phyloP scores from a whole-genome alignment of 2,113 vertebrate genomes.

The Pedionomus torquatus region DNA sequence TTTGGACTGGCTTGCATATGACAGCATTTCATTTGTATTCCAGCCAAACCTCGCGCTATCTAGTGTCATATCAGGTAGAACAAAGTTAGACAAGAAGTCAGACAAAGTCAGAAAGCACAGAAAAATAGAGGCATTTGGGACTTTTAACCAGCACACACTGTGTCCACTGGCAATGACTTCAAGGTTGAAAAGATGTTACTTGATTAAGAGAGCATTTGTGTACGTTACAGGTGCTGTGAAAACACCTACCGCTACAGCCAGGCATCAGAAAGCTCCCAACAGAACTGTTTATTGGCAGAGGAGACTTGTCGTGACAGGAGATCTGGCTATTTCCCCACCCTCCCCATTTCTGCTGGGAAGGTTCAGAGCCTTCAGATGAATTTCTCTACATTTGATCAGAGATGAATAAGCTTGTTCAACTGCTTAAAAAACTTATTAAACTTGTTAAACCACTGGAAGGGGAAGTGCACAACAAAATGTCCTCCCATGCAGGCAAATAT shows the following conservation, averaged over 20 bases:
- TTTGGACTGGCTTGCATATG: neutral
- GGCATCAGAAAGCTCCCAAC: neutral
- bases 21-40: neutral
- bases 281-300: neutral
- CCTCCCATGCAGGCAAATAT: fast-evolving
- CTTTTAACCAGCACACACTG: neutral
- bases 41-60: neutral
- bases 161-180: neutral
- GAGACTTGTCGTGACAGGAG: neutral
- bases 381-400: neutral
- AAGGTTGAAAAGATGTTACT: neutral
- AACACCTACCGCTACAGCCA: neutral
- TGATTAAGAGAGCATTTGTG: neutral
- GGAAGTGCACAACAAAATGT: neutral
- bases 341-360: neutral
- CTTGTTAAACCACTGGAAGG: neutral
- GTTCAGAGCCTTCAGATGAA: neutral
- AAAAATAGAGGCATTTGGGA: neutral
- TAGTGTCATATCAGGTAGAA: neutral
- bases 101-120: neutral
- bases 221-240: neutral
- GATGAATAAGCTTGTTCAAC: neutral
- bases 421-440: too few relatives aligned
- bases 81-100: neutral
- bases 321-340: neutral